Evolutionary conservation across 2,888 invertebrate species (phyloP).

Genomic region (Drosophila merina): DNA sequence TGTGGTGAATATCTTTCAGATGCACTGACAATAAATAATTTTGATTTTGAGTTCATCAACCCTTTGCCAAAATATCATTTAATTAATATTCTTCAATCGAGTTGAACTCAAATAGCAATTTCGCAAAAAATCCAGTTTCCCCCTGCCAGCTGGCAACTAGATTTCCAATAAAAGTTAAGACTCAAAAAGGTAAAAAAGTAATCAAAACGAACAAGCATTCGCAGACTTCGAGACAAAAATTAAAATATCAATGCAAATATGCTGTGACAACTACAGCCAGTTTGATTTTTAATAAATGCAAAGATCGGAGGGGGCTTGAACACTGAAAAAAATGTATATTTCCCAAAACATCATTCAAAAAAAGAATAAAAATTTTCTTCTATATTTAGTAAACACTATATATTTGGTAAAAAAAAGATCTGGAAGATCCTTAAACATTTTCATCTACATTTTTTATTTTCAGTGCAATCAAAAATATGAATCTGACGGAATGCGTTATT

Average conservation of each 20-base stretch:
- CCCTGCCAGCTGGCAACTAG: slow-evolving; percentile 17
- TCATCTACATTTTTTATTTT: too few species aligned
- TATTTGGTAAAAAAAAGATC: too few species aligned
- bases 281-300: slow-evolving; percentile 64
- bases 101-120: slow-evolving; percentile 19
- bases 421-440: too few species aligned
- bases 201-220: slow-evolving; percentile 35
- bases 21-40: slow-evolving; percentile 15
- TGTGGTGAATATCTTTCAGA: slow-evolving; percentile 53
- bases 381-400: too few species aligned
- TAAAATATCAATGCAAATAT: slow-evolving; percentile 50
- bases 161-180: slow-evolving; percentile 36
- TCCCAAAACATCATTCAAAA: too few species aligned
- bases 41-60: slow-evolving; percentile 12
- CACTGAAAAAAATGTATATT: neutral
- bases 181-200: slow-evolving; percentile 30
- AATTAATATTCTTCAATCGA: slow-evolving; percentile 37
- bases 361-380: too few species aligned
- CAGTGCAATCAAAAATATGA: neutral
- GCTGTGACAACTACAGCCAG: slow-evolving; percentile 37
- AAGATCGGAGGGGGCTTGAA: neutral
- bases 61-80: slow-evolving; percentile 7
- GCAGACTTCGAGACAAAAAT: slow-evolving; percentile 20
- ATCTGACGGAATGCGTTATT: neutral
- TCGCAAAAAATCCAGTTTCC: slow-evolving; percentile 17